These are phyloP conservation scores for Adrianichthys oophorus DNA, from an alignment of 2,797 vertebrate species.

Conservation along the genomic window DNA sequence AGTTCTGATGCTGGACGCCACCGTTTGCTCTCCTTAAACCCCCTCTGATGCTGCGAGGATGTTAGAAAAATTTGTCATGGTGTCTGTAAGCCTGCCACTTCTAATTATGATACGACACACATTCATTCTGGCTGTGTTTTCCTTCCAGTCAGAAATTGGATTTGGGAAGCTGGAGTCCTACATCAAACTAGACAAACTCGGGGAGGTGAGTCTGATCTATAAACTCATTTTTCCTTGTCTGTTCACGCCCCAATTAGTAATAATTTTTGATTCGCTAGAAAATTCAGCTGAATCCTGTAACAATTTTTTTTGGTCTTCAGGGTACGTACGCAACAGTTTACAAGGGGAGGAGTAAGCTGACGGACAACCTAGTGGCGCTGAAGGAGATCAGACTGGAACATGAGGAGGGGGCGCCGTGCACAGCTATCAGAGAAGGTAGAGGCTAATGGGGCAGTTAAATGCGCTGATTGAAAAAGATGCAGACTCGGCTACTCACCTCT, in stretches of 20 bases:
- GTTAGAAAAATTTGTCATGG: constrained; percentile 50
- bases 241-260: background rate
- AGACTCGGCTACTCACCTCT: background rate
- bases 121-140: constrained; percentile 51
- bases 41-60: constrained; percentile 23
- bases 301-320: constrained; percentile 55
- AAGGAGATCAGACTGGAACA: constrained; percentile 96
- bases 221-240: constrained; percentile 11
- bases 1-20: constrained; percentile 30
- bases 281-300: background rate
- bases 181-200: constrained; percentile 95
- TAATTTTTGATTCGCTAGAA: too few species aligned
- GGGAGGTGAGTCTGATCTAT: constrained; percentile 80
- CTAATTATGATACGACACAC: constrained; percentile 44
- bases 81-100: constrained; percentile 53
- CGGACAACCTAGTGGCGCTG: constrained; percentile 93
- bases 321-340: constrained; percentile 95
- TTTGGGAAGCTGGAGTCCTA: constrained; percentile 98
- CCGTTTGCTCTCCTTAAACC: constrained; percentile 38
- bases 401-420: constrained; percentile 94
- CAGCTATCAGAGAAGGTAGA: constrained; percentile 93
- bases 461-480: too few species aligned
- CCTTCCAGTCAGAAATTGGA: constrained; percentile 90
- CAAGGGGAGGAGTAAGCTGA: constrained; percentile 95
- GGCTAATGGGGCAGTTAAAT: too few species aligned